A percentile compares a stretch with the other conserved stretches of the same genome.
Conservation (phyloP, 1,140 invertebrate genomes). For the Anastrepha ludens region DNA sequence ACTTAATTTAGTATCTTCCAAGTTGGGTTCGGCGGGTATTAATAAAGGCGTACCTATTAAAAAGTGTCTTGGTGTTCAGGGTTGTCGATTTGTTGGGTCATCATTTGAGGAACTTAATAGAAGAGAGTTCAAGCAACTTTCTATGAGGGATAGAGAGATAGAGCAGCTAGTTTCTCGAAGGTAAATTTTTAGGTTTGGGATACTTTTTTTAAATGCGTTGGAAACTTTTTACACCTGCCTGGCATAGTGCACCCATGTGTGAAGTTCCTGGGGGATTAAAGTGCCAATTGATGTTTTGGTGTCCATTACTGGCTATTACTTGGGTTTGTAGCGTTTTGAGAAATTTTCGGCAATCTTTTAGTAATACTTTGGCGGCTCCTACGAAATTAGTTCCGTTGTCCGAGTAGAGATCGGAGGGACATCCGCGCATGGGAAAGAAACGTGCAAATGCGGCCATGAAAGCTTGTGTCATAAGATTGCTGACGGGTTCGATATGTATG, state of each 20-base stretch:
- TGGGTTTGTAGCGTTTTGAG: too few species aligned
- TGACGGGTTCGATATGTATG: slow-evolving; percentile 62
- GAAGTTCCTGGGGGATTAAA: too few species aligned
- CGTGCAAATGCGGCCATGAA: slow-evolving; percentile 63
- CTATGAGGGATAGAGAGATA: slow-evolving; percentile 37
- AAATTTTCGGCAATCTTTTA: neutral
- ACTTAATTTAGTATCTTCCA: too few species aligned
- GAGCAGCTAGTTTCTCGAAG: slow-evolving; percentile 35
- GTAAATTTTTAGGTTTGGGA: slow-evolving; percentile 15
- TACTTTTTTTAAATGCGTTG: neutral
- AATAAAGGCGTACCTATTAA: slow-evolving; percentile 24
- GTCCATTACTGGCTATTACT: too few species aligned
- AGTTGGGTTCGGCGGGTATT: slow-evolving; percentile 8
- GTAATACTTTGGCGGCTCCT: slow-evolving; percentile 56
- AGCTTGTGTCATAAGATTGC: slow-evolving; percentile 60
- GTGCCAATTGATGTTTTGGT: neutral
- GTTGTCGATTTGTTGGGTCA: slow-evolving; percentile 27
- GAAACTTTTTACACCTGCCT: too few species aligned
- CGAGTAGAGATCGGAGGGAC: slow-evolving; percentile 62
- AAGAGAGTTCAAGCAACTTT: slow-evolving; percentile 44
- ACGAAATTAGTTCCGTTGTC: slow-evolving; percentile 71
- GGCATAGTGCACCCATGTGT: too few species aligned
- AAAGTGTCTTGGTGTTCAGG: slow-evolving; percentile 53
- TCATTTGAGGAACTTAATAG: slow-evolving; percentile 30
- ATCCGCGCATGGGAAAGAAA: slow-evolving; percentile 62